Conservation (phyloP, 2,888 invertebrate species). For the Plusia festucae region DNA sequence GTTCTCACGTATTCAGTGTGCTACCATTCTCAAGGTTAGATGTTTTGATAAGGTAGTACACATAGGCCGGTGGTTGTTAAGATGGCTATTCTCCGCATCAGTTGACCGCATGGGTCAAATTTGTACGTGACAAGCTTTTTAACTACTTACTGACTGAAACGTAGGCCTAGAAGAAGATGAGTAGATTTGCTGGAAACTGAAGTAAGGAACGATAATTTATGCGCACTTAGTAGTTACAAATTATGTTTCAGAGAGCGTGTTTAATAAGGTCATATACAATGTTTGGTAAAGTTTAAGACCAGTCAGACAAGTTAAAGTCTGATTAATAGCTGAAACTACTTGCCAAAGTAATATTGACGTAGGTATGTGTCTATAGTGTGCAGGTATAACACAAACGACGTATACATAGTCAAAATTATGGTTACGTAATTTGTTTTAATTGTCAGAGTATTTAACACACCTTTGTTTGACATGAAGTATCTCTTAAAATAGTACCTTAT, state of each 20-base stretch:
- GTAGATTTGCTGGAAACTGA: neutral
- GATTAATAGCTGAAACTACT: neutral
- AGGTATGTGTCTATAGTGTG: no score
- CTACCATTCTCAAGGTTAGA: slow-evolving; percentile 80
- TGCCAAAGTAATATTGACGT: neutral
- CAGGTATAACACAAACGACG: no score
- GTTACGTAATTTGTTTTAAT: no score
- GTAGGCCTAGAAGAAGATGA: slow-evolving; percentile 22
- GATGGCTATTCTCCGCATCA: slow-evolving; percentile 70
- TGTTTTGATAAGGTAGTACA: slow-evolving; percentile 70
- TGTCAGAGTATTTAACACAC: no score
- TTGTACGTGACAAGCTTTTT: slow-evolving; percentile 64
- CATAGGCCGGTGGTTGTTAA: slow-evolving; percentile 64
- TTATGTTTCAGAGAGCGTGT: neutral
- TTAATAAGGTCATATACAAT: neutral
- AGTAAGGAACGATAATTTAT: no score
- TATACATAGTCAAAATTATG: no score
- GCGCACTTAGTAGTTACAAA: no score
- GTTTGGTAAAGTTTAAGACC: neutral
- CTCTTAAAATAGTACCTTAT: no score
- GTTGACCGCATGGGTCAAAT: slow-evolving; percentile 78
- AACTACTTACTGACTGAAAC: slow-evolving; percentile 50
- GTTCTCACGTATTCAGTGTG: slow-evolving; percentile 75
- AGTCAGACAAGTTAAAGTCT: slow-evolving; percentile 2
- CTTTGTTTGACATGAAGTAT: no score